Percentiles rank a stretch among this genome's conserved stretches.
These are phyloP conservation scores for Phalacrocorax brasilianus DNA, from an alignment of 2,113 vertebrate species.

Conservation along the genomic window DNA sequence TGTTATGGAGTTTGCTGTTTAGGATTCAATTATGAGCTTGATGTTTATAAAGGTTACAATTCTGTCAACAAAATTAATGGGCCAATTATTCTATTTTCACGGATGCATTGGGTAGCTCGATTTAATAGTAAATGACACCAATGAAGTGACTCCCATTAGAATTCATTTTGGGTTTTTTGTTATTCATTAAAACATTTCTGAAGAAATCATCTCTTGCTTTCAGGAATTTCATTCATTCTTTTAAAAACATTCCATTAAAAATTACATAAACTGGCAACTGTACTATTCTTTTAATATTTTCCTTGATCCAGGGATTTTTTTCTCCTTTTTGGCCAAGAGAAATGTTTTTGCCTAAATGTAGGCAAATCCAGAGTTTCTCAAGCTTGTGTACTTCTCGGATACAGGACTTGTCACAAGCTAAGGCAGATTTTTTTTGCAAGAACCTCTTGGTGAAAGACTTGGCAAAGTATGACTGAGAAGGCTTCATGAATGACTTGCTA, in stretches of 20 bases:
- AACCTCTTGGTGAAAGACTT: background rate
- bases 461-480: background rate
- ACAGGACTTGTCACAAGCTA: background rate
- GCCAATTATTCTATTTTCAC: background rate
- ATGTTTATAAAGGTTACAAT: background rate
- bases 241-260: background rate
- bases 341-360: background rate
- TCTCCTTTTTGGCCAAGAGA: background rate
- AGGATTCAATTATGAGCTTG: background rate
- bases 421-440: background rate
- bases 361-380: background rate
- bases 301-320: background rate
- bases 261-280: background rate
- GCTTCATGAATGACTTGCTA: background rate
- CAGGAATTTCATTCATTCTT: background rate
- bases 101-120: background rate
- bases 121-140: background rate
- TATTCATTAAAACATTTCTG: background rate
- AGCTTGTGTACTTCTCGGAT: background rate
- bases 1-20: background rate
- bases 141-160: background rate
- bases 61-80: background rate
- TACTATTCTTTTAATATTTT: background rate
- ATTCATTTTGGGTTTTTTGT: background rate
- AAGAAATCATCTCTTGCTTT: background rate